Base-by-base conservation (phyloP, 1,140 invertebrate genomes). In the Geopemphigus sp. region DNA sequence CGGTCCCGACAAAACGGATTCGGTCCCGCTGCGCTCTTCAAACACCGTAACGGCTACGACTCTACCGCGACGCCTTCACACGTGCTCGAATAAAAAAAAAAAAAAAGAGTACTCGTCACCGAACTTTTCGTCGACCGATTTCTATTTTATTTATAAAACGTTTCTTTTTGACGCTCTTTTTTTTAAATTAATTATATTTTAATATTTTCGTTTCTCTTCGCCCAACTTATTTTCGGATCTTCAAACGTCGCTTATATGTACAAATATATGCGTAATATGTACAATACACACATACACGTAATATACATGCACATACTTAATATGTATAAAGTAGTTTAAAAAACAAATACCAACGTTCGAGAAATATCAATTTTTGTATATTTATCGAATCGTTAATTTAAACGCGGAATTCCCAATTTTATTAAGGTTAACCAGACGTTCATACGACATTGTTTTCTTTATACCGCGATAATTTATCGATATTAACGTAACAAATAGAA, bases 1-100 rank as follows among this genome's bases (percentile, higher is more conserved):
- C 26, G 54, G 74, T 78, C 74, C 39, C 74, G 74, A 78, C 74
- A 78, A 78, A 78, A 78, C 74, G 53, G 74, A 63, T 78, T 78
- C 74, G 74, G 74, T 78, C 74, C 74, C 57, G 57, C 74, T 59
- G 74, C 32, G 74, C 32, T 78, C 61, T 78, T 57, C 57, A 78
- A 78, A 78, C 74, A 78, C 74, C 74, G 74, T 78, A 29, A 61
- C 74, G 54, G 39, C 26, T 45, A 45, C 57, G 32, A 72, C 68
- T 47, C 15, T 12, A 57, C 26, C 66, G 66, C 57, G 29, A 72
- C 68, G 68, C 15, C 22, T 47, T 54, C 47, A 50, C 74, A 78
- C 74, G 57, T 78, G 74, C 74, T 78, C 8, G 50, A 50, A 78
- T 78, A 78, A 78, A 59, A 78, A 47, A 76, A 61, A 76, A 59